Base-by-base conservation (phyloP, 1,140 invertebrate genomes). In the Zaprionus inermis region DNA sequence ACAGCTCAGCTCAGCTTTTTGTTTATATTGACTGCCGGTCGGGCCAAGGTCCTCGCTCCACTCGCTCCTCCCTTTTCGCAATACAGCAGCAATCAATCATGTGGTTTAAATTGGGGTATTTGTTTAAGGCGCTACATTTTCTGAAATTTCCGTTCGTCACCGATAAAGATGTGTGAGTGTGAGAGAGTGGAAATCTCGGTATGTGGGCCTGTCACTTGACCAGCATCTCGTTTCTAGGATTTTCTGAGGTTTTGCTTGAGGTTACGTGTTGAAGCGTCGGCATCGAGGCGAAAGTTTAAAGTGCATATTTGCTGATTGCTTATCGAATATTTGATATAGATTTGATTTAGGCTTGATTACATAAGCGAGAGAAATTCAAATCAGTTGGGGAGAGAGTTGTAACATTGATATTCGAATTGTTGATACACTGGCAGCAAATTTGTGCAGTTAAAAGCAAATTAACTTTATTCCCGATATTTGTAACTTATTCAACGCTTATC, bases 41-140 rank as follows among this genome's bases (percentile, higher is more conserved):
- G 18, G 54, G 76, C 38, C 77, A 44, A 44, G 38, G 38, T 44
- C 32, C 44, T 60, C 52, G 10, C 55, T 2, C 11, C 11, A 4
- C 9, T 28, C 18, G 4, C 12, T 18, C 30, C 18, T 46, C 41
- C 30, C 55, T 52, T 30, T 44, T 22, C 61, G 49, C 58, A 70
- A 69, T 73, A 61, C 66, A 63, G 36, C 78, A 79, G 79, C 80
- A 81, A 90, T 90, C 85, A 90, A 90, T 90, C 85, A 90, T 90
- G 85, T 75, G 85, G 85, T 90, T 90, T 90, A 90, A 90, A 90
- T 90, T 85, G 82, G 85, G 85, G 75, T 89, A 90, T 90, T 90
- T 90, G 84, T 74, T 81, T 82, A 85, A 90, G 85, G 73, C 86
- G 68, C 75, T 75, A 73, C 58, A 84, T 84, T 79, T 83, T 79